Conservation (phyloP, 2,797 vertebrate genomes). For the Semaprochilodus insignis region DNA sequence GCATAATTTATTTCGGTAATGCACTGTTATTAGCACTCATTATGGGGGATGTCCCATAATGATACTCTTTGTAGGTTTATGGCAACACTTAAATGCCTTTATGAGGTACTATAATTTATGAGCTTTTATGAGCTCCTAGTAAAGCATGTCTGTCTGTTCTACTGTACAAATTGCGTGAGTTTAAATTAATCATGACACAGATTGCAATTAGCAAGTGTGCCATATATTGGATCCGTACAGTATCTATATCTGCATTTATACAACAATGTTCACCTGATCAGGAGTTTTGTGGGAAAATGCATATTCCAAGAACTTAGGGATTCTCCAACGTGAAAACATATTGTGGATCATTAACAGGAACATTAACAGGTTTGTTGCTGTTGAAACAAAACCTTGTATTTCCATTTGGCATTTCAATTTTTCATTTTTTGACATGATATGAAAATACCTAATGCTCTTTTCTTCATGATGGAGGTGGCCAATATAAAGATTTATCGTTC, state of each 20-base stretch:
- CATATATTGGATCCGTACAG: neutral
- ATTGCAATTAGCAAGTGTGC: neutral
- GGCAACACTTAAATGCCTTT: neutral
- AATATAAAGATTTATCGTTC: too few species aligned
- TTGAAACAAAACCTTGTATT: too few species aligned
- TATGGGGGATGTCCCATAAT: slow-evolving; percentile 1
- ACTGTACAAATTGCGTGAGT: neutral
- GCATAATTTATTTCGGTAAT: slow-evolving; percentile 43
- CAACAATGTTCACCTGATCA: neutral
- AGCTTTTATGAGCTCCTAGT: neutral
- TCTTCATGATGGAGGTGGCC: too few species aligned
- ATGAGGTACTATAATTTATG: neutral
- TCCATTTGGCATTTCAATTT: too few species aligned
- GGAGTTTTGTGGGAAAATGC: slow-evolving; percentile 8
- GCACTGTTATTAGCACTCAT: slow-evolving; percentile 18
- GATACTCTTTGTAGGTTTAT: slow-evolving; percentile 9
- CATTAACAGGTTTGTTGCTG: too few species aligned
- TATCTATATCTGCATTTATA: too few species aligned
- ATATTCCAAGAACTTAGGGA: too few species aligned
- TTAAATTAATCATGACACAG: slow-evolving; percentile 2
- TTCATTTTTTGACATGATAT: too few species aligned
- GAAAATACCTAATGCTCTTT: too few species aligned
- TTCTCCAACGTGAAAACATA: too few species aligned
- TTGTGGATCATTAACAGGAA: too few species aligned
- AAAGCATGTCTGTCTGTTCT: slow-evolving; percentile 6